These are phyloP conservation scores for Stomatorhinus ivindoensis DNA, from an alignment of 2,113 vertebrate genomes.

Conservation along the genomic window DNA sequence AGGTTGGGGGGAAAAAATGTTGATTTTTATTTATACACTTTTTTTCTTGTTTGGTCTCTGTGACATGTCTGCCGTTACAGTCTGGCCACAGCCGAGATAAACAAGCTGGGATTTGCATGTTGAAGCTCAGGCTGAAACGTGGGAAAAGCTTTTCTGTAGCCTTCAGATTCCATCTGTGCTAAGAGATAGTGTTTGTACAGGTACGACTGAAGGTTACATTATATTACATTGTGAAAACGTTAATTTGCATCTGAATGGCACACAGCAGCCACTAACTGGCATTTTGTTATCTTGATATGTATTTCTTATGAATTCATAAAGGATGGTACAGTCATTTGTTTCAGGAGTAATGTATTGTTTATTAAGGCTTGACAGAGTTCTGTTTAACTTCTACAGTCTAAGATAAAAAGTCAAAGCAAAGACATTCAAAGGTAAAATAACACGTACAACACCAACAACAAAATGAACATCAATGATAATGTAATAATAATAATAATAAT, in stretches of 20 bases:
- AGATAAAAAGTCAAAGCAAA: not conserved
- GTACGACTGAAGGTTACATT: conserved; percentile 6
- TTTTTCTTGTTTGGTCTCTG: not conserved
- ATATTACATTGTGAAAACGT: not conserved
- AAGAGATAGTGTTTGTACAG: not conserved
- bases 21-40: not conserved
- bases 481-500: not conserved
- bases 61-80: not conserved
- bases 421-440: not conserved
- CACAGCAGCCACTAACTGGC: not conserved
- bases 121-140: not conserved
- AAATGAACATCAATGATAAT: too few relatives aligned
- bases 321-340: not conserved
- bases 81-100: not conserved
- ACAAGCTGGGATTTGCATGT: not conserved
- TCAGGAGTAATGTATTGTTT: not conserved
- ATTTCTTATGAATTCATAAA: conserved; percentile 6
- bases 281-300: conserved; percentile 5
- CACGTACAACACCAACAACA: not conserved
- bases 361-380: not conserved
- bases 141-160: not conserved
- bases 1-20: not conserved
- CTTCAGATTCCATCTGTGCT: not conserved
- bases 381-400: not conserved
- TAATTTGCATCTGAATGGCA: not conserved